Evolutionary conservation across 2,797 vertebrate species (phyloP).

Genomic region (Enteromius treurensis): DNA sequence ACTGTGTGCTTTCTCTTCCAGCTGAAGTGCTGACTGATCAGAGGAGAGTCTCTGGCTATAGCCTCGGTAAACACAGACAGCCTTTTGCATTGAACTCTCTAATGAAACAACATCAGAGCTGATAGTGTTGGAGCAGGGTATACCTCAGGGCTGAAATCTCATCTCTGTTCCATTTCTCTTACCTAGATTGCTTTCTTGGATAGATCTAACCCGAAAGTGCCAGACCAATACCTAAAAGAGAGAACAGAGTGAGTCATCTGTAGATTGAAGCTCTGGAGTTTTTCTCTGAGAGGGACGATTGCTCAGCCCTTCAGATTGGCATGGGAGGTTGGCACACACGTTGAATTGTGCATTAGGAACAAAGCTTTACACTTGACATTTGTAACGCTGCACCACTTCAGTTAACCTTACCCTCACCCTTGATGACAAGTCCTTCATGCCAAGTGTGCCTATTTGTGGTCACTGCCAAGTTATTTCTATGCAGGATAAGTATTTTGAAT

Average conservation of each 20-base stretch:
- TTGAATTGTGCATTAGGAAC: slow-evolving; percentile 25
- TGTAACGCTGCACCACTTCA: slow-evolving; percentile 21
- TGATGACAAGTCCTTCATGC: slow-evolving; percentile 2
- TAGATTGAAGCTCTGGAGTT: slow-evolving; percentile 21
- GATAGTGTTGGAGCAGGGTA: slow-evolving; percentile 35
- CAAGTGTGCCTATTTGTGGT: background rate
- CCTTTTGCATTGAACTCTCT: slow-evolving; percentile 41
- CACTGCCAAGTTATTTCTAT: background rate
- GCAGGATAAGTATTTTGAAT: background rate
- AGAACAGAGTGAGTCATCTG: slow-evolving; percentile 51
- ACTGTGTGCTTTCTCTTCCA: slow-evolving; percentile 39
- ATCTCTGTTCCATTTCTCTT: slow-evolving; percentile 46
- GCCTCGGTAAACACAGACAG: slow-evolving; percentile 46
- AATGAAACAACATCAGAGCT: slow-evolving; percentile 26
- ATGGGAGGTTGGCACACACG: slow-evolving; percentile 38
- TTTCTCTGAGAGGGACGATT: slow-evolving; percentile 21
- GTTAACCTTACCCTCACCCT: slow-evolving; percentile 25
- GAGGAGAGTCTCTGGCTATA: slow-evolving; percentile 32
- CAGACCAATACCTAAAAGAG: slow-evolving; percentile 47
- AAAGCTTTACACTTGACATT: slow-evolving; percentile 31
- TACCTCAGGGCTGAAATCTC: slow-evolving; percentile 43
- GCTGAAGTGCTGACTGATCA: slow-evolving; percentile 37
- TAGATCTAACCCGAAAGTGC: slow-evolving; percentile 50
- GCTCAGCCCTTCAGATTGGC: slow-evolving; percentile 14
- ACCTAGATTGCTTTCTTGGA: slow-evolving; percentile 55